Evolutionary conservation across 2,797 vertebrate genomes (phyloP), one percentile per base, ranked within the genome.

Genomic region (Aythya fuligula): DNA sequence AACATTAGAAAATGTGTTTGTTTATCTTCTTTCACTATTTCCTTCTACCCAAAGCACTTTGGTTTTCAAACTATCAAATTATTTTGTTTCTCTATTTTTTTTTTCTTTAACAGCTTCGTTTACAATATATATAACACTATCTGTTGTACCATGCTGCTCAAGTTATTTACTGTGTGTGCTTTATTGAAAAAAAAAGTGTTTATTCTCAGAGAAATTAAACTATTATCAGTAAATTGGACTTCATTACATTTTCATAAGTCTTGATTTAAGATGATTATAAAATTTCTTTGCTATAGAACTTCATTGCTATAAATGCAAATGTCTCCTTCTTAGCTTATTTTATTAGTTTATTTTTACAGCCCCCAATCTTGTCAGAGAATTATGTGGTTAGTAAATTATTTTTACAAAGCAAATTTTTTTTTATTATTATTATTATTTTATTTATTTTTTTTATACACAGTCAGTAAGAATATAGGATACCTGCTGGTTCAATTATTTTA

Each of bases 191-290:
- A 89, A 58, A 76, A 87, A 70, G 94, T 71, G 72, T 87, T 94
- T 95, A 83, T 89, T 96, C 60, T 76, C 36, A 58, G 47, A 88
- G 67, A 96, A 93, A 94, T 87, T 47, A 79, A 97, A 78, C 75
- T 87, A 94, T 94, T 93, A 95, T 78, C 61, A 86, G 90, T 96
- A 92, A 92, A 89, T 93, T 92, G 18, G 81, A 92, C 70, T 86
- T 86, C 85, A 95, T 96, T 94, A 94, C 15, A 67, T 87, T 96
- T 96, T 96, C 75, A 78, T 94, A 94, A 90, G 81, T 85, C 71
- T 95, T 97, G 95, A 96, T 95, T 95, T 94, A 93, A 79, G 80
- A 88, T 43, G 27, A 96, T 93, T 93, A 89, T 95, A 93, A 91
- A 95, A 96, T 86, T 94, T 36, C 36, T 36, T 36, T 36, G 36